Conservation (phyloP, 2,888 invertebrate genomes). For the Vannuccia rotundouncinata region DNA sequence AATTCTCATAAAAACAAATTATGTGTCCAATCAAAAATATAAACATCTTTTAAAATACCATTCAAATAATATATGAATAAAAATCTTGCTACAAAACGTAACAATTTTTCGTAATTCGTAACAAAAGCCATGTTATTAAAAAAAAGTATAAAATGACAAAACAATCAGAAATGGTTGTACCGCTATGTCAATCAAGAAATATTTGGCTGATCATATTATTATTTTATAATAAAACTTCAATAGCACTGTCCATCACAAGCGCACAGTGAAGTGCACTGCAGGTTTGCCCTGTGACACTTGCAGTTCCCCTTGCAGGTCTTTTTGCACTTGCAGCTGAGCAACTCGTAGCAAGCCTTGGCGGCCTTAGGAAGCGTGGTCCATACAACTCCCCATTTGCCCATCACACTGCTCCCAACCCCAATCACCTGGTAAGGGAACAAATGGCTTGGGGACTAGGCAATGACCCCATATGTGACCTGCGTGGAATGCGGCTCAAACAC, state of each 20-base stretch:
- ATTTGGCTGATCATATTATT: background rate
- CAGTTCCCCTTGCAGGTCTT: constrained; percentile 21
- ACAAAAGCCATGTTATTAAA: background rate
- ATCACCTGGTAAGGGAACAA: constrained; percentile 17
- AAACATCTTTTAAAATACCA: too few relatives aligned
- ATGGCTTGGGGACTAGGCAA: constrained; percentile 9
- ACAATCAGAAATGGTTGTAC: background rate
- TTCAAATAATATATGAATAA: too few relatives aligned
- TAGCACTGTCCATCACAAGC: background rate
- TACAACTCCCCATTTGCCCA: constrained; percentile 3
- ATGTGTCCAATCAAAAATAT: too few relatives aligned
- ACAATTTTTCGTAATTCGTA: constrained; percentile 7
- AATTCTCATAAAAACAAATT: too few relatives aligned
- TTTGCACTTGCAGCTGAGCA: constrained; percentile 21
- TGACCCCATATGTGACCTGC: constrained; percentile 3
- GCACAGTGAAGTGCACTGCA: constrained; percentile 19
- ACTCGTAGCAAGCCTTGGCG: background rate
- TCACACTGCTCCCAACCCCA: constrained; percentile 14
- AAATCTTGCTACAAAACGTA: too few relatives aligned
- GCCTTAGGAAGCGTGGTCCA: background rate
- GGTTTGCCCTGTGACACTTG: constrained; percentile 7
- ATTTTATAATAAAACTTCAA: background rate
- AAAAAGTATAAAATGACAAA: constrained; percentile 8
- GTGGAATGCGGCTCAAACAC: background rate
- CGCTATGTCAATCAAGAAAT: background rate